Conservation (phyloP, 1,140 invertebrate genomes). For the Pseudobourletiella spinata region DNA sequence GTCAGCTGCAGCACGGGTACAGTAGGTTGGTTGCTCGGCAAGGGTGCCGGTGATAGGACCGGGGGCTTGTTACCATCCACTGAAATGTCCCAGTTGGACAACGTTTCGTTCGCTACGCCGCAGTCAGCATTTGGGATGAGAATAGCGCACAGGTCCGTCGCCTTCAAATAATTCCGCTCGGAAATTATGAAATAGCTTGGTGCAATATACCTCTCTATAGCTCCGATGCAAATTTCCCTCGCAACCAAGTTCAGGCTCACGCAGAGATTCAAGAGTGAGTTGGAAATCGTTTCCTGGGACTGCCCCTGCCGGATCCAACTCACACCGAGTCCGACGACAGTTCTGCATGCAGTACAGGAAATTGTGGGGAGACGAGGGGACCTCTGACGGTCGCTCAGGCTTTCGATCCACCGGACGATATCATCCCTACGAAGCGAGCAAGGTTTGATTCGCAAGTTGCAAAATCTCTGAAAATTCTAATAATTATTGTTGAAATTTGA, state of each 20-base stretch:
- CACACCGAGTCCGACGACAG: not conserved
- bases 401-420: too few species aligned
- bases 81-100: conserved; percentile 21
- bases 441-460: too few species aligned
- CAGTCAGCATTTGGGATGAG: conserved; percentile 11
- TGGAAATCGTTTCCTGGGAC: conserved; percentile 9
- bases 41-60: not conserved
- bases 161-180: not conserved
- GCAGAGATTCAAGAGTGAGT: conserved; percentile 9
- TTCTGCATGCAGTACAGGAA: not conserved
- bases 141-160: conserved; percentile 15
- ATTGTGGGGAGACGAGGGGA: not conserved
- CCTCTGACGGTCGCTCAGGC: too few species aligned
- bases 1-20: conserved; percentile 47
- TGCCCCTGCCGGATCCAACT: not conserved
- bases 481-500: too few species aligned
- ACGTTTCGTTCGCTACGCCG: conserved; percentile 1
- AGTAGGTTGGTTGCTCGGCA: conserved; percentile 36
- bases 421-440: too few species aligned
- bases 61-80: conserved; percentile 20
- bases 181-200: not conserved
- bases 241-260: conserved; percentile 11
- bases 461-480: too few species aligned
- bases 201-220: not conserved
- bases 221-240: conserved; percentile 13